Percentiles rank a stretch among this genome's conserved stretches.
phyloP scores from a whole-genome alignment of 2,113 vertebrate genomes.

The Caracal caracal region DNA sequence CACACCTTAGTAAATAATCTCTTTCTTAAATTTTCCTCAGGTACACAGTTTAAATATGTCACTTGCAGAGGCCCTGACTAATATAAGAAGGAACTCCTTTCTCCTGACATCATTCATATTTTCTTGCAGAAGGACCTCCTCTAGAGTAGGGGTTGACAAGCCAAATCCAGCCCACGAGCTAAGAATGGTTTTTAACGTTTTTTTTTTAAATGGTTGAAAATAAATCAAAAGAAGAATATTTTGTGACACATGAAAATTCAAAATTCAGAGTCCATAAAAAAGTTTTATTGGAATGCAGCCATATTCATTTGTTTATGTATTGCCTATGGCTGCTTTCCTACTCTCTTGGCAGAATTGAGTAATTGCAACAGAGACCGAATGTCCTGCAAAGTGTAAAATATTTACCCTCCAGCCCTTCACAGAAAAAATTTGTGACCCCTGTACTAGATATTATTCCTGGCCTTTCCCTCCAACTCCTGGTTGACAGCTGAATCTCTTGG shows the following conservation, averaged over 20 bases:
- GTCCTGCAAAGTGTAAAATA: background rate
- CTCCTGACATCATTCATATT: background rate
- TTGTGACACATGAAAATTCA: background rate
- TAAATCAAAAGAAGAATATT: background rate
- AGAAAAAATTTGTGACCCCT: background rate
- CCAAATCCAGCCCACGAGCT: background rate
- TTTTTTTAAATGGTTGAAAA: background rate
- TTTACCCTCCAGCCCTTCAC: background rate
- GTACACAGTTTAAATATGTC: background rate
- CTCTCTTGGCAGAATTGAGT: background rate
- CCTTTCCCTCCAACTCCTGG: background rate
- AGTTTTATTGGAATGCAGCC: background rate
- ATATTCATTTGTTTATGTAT: background rate
- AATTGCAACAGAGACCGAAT: background rate
- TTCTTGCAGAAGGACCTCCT: background rate
- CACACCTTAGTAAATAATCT: background rate
- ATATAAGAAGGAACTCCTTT: background rate
- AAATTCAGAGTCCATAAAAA: background rate
- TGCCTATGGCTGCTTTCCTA: background rate
- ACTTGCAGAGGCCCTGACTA: background rate
- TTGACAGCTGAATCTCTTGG: background rate
- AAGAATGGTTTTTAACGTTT: background rate
- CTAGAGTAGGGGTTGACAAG: background rate
- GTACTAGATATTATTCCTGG: background rate
- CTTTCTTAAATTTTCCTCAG: background rate